Conservation (phyloP, 1,140 invertebrate species). For the Bombus balteatus region DNA sequence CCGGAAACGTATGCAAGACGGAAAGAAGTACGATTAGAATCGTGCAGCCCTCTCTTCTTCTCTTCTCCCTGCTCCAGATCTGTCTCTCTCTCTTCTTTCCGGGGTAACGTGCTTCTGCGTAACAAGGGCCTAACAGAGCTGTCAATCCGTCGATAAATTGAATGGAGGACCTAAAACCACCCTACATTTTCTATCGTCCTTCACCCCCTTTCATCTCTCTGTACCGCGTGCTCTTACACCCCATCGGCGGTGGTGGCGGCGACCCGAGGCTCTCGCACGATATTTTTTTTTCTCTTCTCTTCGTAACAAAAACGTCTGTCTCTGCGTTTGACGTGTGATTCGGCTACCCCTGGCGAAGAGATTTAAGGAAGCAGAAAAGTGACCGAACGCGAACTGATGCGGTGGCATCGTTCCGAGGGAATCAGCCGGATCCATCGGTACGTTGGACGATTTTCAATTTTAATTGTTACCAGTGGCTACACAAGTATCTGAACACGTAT, state of each 20-base stretch:
- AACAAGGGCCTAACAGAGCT: conserved; percentile 78
- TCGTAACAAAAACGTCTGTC: conserved; percentile 66
- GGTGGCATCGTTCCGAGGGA: conserved; percentile 22
- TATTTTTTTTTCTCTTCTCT: conserved; percentile 45
- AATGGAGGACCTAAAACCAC: conserved; percentile 77
- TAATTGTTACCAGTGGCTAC: neutral
- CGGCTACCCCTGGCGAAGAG: conserved; percentile 59
- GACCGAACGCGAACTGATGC: conserved; percentile 51
- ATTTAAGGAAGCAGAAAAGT: conserved; percentile 68
- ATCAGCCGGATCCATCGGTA: neutral
- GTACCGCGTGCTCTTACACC: conserved; percentile 67
- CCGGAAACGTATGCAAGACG: conserved; percentile 44
- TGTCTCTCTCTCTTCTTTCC: conserved; percentile 49
- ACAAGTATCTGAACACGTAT: no score
- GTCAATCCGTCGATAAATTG: conserved; percentile 78
- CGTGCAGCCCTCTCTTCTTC: conserved; percentile 14
- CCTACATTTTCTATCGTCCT: conserved; percentile 66
- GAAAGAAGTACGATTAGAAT: conserved; percentile 54
- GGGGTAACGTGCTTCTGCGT: conserved; percentile 65
- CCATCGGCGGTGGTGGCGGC: conserved; percentile 60
- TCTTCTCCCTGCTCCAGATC: conserved; percentile 1
- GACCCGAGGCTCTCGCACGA: conserved; percentile 54
- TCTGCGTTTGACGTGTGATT: conserved; percentile 70
- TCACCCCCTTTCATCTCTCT: conserved; percentile 67
- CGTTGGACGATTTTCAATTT: neutral